Percentiles rank a stretch among this genome's conserved stretches.
These are phyloP conservation scores for Apomyelois bistriatella DNA, from an alignment of 2,888 invertebrate species.

Conservation along the genomic window DNA sequence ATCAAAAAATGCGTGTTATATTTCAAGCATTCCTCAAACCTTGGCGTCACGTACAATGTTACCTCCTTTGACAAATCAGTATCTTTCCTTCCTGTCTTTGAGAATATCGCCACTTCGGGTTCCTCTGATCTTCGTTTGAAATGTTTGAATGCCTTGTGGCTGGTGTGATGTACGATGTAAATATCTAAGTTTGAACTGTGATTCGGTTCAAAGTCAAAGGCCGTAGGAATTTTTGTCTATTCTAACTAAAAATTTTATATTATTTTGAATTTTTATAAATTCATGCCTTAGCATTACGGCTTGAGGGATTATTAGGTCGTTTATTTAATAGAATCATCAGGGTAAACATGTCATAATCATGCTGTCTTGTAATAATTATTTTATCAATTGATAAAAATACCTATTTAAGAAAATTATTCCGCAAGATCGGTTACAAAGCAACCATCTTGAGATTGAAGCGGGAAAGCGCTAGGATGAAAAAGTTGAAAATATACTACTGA, in stretches of 20 bases:
- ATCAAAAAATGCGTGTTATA: background rate
- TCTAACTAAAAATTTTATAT: background rate
- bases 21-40: background rate
- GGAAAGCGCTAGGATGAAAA: too few relatives aligned
- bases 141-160: background rate
- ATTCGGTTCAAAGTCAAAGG: background rate
- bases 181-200: background rate
- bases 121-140: conserved; percentile 16
- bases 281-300: too few relatives aligned
- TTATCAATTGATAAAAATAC: too few relatives aligned
- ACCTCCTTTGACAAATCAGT: conserved; percentile 30
- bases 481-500: too few relatives aligned
- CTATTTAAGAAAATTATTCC: too few relatives aligned
- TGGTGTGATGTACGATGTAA: background rate
- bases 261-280: background rate
- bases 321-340: too few relatives aligned
- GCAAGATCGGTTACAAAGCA: too few relatives aligned
- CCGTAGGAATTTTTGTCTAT: background rate
- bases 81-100: conserved; percentile 24
- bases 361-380: too few relatives aligned
- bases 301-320: too few relatives aligned
- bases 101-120: conserved; percentile 16
- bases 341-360: too few relatives aligned
- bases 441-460: too few relatives aligned
- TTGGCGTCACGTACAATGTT: conserved; percentile 21